phyloP scores from a whole-genome alignment of 2,888 invertebrate genomes.

The Strigamia maritima region DNA sequence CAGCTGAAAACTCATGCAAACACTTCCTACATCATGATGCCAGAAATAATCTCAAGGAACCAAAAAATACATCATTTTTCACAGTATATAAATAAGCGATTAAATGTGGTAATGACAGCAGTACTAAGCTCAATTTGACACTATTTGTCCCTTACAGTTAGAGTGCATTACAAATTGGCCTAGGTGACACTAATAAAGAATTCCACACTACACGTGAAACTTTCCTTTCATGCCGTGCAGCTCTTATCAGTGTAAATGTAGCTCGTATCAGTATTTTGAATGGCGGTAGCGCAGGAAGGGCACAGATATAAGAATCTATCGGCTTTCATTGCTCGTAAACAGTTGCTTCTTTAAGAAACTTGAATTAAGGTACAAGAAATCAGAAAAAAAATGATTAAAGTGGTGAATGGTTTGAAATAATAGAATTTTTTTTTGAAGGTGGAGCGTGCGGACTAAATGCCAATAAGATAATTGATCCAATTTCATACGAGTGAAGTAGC shows the following conservation, averaged over 20 bases:
- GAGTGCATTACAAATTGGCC: neutral
- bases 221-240: neutral
- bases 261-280: neutral
- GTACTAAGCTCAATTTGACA: neutral
- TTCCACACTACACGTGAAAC: neutral
- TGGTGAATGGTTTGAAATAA: no score
- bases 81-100: neutral
- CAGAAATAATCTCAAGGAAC: no score
- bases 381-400: no score
- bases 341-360: no score
- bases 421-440: neutral
- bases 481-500: neutral
- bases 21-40: no score
- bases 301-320: neutral
- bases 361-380: no score
- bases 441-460: neutral
- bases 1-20: no score
- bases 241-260: neutral
- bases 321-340: no score
- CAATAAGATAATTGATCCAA: neutral
- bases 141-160: neutral
- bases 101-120: neutral
- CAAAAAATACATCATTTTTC: no score
- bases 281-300: neutral
- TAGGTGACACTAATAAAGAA: neutral